phyloP scores from a whole-genome alignment of 2,797 vertebrate genomes.

The Falco berigora region DNA sequence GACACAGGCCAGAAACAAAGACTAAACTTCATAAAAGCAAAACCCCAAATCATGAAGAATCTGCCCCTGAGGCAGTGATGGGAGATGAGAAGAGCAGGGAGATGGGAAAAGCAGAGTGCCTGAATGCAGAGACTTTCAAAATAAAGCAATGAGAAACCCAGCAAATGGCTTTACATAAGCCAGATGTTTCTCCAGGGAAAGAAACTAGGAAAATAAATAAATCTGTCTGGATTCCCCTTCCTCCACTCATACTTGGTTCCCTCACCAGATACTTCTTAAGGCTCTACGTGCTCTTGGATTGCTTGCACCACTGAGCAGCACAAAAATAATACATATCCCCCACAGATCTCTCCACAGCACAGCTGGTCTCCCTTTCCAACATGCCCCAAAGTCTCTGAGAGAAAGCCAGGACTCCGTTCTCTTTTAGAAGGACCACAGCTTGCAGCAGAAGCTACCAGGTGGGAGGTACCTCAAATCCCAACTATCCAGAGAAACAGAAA shows the following conservation, averaged over 20 bases:
- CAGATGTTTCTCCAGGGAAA: slow-evolving; percentile 34
- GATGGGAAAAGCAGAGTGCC: not conserved
- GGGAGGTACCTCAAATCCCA: not conserved
- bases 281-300: not conserved
- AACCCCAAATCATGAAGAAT: slow-evolving; percentile 13
- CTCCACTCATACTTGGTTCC: not conserved
- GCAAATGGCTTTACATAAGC: slow-evolving; percentile 51
- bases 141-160: not conserved
- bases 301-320: not conserved
- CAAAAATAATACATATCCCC: not conserved
- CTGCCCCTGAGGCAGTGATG: not conserved
- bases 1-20: not conserved
- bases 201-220: slow-evolving; percentile 15
- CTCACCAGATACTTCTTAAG: not conserved
- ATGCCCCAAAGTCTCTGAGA: not conserved
- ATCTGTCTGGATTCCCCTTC: not conserved
- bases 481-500: not conserved
- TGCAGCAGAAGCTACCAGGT: not conserved
- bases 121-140: not conserved
- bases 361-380: not conserved
- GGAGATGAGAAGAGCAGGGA: not conserved
- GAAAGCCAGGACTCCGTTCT: not conserved
- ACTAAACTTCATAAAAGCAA: slow-evolving; percentile 28
- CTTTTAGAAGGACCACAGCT: not conserved
- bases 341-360: not conserved